phyloP scores from a whole-genome alignment of 2,888 invertebrate species.

The Orgyia antiqua region DNA sequence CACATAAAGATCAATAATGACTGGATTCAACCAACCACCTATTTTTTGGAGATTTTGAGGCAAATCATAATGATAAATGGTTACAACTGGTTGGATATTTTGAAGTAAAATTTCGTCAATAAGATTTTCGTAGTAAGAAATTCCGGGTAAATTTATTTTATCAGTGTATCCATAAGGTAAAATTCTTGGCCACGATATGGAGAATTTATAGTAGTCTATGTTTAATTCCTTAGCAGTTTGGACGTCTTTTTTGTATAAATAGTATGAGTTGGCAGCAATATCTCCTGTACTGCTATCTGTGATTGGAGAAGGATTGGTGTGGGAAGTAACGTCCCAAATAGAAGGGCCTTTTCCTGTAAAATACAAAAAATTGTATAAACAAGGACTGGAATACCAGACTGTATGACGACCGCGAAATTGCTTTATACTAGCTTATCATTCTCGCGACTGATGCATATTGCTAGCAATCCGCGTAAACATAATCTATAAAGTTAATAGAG shows the following conservation, averaged over 20 bases:
- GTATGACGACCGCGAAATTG: no score
- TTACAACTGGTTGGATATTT: slow-evolving; percentile 77
- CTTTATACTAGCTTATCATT: no score
- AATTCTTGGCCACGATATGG: slow-evolving; percentile 81
- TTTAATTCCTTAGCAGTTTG: slow-evolving; percentile 57
- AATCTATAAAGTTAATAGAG: no score
- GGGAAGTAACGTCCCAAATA: slow-evolving; percentile 71
- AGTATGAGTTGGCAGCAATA: slow-evolving; percentile 81
- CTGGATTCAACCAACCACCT: slow-evolving; percentile 79
- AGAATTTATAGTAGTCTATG: slow-evolving; percentile 77
- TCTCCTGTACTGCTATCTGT: slow-evolving; percentile 66
- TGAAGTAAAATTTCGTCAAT: slow-evolving; percentile 76
- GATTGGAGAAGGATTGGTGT: slow-evolving; percentile 37
- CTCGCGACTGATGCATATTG: no score
- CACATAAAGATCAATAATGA: slow-evolving; percentile 71
- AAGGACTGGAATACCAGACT: no score
- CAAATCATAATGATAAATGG: slow-evolving; percentile 81
- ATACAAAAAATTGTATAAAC: no score
- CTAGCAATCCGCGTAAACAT: no score
- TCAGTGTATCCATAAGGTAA: slow-evolving; percentile 77
- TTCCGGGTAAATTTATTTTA: slow-evolving; percentile 74
- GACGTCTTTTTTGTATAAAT: slow-evolving; percentile 76
- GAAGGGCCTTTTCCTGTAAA: slow-evolving; percentile 75
- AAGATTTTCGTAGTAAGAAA: slow-evolving; percentile 81
- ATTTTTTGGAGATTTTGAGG: slow-evolving; percentile 72